Evolutionary conservation across 2,888 invertebrate species (phyloP), one percentile per base, ranked within the genome.

Genomic region (Epsilonema sp.): DNA sequence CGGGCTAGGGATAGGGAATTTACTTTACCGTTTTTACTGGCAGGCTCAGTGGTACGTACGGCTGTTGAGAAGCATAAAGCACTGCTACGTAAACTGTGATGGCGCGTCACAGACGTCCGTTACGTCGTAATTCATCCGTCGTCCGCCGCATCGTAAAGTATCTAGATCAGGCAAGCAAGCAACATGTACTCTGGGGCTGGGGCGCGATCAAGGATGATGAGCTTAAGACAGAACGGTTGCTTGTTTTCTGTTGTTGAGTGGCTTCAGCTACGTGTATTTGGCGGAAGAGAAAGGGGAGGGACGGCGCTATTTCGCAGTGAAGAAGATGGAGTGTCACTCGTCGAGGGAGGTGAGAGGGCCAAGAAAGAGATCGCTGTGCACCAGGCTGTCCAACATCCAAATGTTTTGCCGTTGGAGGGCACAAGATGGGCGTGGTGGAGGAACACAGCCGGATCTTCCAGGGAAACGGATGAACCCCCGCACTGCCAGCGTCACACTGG

Each of bases 251-350:
- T 49, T 54, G 69, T 71, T 44, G 64, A 83, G 83, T 8, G 83
- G 82, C 11, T 84, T 83, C 63, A 82, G 82, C 60, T 75, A 77
- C 42, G 80, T 84, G 44, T 78, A 79, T 59, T 69, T 84, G 54
- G 77, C 79, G 1, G 79, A 82, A 65, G 78, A 80, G 49, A 2
- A n/a, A 60, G 61, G 69, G 1, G 55, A 71, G 26, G 76, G 74
- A 56, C 76, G 75, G 53, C 69, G 73, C 52, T 82, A 75, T 8
- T 31, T 31, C 68, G 84, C 82, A 4, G 67, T 83, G 40, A 84
- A 84, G 68, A 74, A 79, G 57, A 80, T 83, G 49, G 73, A 75
- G n/a, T 82, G 82, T 59, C 82, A 83, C 65, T 76, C 78, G 51
- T 70, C 75, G 49, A 78, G 79, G 53, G 83, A 84, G 64, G 79